A percentile compares a stretch with the other conserved stretches of the same genome.
phyloP scores from a whole-genome alignment of 2,888 invertebrate genomes.

The Cecidostiba fungosa region DNA sequence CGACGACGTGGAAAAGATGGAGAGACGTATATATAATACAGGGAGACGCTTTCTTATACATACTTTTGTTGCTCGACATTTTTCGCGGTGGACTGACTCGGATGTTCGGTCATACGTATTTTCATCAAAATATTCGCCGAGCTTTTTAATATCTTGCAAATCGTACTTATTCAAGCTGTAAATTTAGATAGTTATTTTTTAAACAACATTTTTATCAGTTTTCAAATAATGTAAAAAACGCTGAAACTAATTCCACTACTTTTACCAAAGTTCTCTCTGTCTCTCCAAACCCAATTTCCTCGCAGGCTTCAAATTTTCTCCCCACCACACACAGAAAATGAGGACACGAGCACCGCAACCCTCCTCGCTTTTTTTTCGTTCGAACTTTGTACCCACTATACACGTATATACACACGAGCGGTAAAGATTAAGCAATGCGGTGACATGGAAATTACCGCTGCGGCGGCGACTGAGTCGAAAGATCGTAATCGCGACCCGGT shows the following conservation, averaged over 20 bases:
- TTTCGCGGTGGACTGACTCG: background rate
- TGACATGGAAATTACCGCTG: conserved; percentile 38
- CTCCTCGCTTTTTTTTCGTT: background rate
- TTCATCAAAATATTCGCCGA: too few species aligned
- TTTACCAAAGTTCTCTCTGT: background rate
- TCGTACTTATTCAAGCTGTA: too few species aligned
- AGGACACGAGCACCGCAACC: conserved; percentile 8
- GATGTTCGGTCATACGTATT: too few species aligned
- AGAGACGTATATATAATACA: too few species aligned
- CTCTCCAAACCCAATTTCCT: background rate
- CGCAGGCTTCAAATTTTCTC: background rate
- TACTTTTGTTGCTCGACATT: background rate
- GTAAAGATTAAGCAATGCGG: conserved; percentile 32
- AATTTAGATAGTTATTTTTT: too few species aligned
- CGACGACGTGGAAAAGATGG: background rate
- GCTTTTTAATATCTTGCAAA: too few species aligned
- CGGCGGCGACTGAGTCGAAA: background rate
- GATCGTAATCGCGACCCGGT: conserved; percentile 40
- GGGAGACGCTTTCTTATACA: too few species aligned
- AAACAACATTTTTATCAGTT: too few species aligned
- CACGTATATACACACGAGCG: background rate
- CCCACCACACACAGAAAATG: background rate
- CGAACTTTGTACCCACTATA: background rate
- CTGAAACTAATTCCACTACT: background rate
- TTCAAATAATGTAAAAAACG: background rate